Evolutionary conservation across 2,113 vertebrate species (phyloP), one percentile per base, ranked within the genome.

Genomic region (Caretta caretta): DNA sequence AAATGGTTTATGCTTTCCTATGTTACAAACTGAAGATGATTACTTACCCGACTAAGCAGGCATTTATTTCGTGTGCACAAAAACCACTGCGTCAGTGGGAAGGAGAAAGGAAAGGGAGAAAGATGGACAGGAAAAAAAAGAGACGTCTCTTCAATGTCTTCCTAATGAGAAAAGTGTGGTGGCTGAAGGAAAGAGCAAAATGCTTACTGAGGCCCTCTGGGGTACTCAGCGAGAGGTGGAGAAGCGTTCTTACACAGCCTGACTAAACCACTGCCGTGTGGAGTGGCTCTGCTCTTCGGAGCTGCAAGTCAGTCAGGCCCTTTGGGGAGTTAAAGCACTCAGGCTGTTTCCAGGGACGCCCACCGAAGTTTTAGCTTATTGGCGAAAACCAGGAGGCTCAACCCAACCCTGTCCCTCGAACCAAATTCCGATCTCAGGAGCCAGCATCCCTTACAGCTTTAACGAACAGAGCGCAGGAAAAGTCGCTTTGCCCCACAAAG

Each of bases 371-470:
- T 57, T 88, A 86, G 97, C 98, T 98, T 98, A 98, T 98, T 98
- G 98, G 98, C 98, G 98, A 98, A 98, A 98, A 98, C 97, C 69
- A 96, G 80, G 93, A 98, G 95, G 95, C 94, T 84, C 94, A 97
- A 97, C 97, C 99, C 99, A 99, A 99, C 99, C 97, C 96, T 84
- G 93, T 84, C 59, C 94, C 95, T 96, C 95, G 92, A 98, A 97
- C 97, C 98, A 98, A 98, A 98, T 96, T 97, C 88, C 97, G 98
- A 98, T 99, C 98, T 98, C 97, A 94, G 90, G 97, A 98, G 98
- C 93, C 90, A 85, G 94, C 93, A 92, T 96, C 97, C 95, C 97
- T 97, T 97, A 98, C 96, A 97, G 97, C 96, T 98, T 95, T 94
- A 97, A 98, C 91, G 92, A 92, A 96, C 54, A 3, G 79, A 78